Conservation (phyloP, 1,140 invertebrate species). For the Anadara kagoshimensis region DNA sequence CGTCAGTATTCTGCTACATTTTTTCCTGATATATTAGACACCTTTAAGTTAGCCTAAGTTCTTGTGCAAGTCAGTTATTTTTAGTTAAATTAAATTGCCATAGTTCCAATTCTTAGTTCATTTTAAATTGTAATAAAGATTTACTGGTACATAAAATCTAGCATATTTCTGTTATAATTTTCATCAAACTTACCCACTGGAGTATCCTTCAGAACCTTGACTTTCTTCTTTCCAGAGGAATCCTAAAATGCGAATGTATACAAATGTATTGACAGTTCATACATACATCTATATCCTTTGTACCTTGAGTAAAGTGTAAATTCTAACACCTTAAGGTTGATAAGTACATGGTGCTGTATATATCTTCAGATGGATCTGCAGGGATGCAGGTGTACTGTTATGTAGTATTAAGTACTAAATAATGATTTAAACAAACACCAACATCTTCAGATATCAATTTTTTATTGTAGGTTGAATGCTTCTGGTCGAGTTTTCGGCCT, state of each 20-base stretch:
- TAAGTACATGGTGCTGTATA: too few species aligned
- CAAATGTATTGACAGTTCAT: not conserved
- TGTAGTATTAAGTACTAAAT: too few species aligned
- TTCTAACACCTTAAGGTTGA: too few species aligned
- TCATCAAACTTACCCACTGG: constrained; percentile 50
- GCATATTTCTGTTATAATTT: not conserved
- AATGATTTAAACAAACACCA: too few species aligned
- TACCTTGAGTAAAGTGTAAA: too few species aligned
- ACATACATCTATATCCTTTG: constrained; percentile 1
- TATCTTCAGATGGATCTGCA: too few species aligned
- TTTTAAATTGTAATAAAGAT: not conserved
- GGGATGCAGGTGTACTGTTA: too few species aligned
- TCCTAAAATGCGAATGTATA: constrained; percentile 43
- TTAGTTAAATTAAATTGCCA: too few species aligned
- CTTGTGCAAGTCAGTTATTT: not conserved
- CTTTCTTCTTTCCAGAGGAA: constrained; percentile 56
- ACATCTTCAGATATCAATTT: too few species aligned
- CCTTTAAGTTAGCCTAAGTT: not conserved
- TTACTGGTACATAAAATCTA: not conserved
- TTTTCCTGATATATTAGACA: not conserved
- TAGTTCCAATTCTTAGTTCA: too few species aligned
- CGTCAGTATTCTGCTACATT: not conserved
- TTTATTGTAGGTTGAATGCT: too few species aligned
- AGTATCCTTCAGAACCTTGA: constrained; percentile 70
- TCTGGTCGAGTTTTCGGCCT: too few species aligned